A percentile compares a stretch with the other conserved stretches of the same genome.
Conservation (phyloP, 1,140 invertebrate species). For the Bombus superbus region DNA sequence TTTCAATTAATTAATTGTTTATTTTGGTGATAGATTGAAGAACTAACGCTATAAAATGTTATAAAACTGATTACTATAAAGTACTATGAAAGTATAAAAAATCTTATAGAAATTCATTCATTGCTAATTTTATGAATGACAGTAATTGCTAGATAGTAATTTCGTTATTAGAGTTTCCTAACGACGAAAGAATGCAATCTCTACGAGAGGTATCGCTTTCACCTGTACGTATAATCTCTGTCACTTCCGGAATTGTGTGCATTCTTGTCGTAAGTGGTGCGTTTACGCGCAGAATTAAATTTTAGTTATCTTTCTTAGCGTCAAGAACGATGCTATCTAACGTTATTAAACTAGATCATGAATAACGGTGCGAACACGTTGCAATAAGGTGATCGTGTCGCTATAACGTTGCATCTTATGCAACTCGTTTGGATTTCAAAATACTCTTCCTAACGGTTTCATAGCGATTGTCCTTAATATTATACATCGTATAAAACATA, state of each 20-base stretch:
- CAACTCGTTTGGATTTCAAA: conserved; percentile 15
- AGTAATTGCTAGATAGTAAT: background rate
- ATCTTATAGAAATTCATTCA: background rate
- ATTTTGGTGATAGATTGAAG: too few species aligned
- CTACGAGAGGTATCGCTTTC: conserved; percentile 31
- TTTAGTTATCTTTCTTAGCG: background rate
- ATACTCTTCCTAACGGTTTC: background rate
- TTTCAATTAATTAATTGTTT: too few species aligned
- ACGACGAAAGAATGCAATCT: conserved; percentile 15
- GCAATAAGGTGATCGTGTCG: conserved; percentile 9
- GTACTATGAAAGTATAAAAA: background rate
- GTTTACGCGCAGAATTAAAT: conserved; percentile 17
- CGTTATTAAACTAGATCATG: conserved; percentile 10
- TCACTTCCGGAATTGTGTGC: conserved; percentile 29
- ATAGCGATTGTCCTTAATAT: background rate
- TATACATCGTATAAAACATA: background rate
- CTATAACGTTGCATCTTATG: conserved; percentile 6
- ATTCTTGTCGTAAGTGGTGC: conserved; percentile 28
- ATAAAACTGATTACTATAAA: too few species aligned
- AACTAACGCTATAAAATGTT: too few species aligned
- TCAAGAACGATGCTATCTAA: background rate
- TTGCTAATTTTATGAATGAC: background rate
- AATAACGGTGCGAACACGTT: conserved; percentile 11
- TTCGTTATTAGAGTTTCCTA: background rate
- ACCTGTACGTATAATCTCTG: conserved; percentile 11